Base-by-base conservation (phyloP, 30 jellyfish, hydroid and myxozoan species). In the Turritopsis rubra region DNA sequence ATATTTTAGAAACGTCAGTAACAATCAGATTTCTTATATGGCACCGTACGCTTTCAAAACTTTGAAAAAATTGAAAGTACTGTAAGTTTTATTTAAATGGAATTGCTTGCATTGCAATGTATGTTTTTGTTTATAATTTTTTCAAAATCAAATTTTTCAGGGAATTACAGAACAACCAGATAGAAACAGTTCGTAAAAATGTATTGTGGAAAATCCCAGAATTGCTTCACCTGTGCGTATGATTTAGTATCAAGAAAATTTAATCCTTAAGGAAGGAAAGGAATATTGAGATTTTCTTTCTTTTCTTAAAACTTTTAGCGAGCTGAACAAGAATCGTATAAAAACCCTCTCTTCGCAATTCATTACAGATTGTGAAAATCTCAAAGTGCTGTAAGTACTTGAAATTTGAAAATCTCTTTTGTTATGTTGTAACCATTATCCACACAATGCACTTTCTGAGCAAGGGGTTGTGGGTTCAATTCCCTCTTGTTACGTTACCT, bases 121-220 rank as follows among this genome's bases (percentile, higher is more conserved):
- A n/a, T 41, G 60, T 3, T 13, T 41, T 41, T 41, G 60, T 5
- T 41, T 3, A 41, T 41, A 41, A 5, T 41, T 4, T 60, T 88
- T 75, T 41, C 13, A 13, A 41, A 41, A 41, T 41, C 60, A 41
- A 41, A 41, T 41, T 5, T 41, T 86, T 4, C 60, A 91, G 97
- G n/a, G 97, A 91, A 73, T 84, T 91, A 28, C 96, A 87, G 30
- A 91, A 91, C 77, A 91, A 91, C 54, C 66, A 85, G 1, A 83
- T 86, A 18, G 81, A 76, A 73, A 71, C 79, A 24, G 78, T 91
- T 25, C 77, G 30, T 18, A 76, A 86, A 7, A 86, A 86, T 18
- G 91, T 83, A 1, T 91, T 91, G 41, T 30, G 91, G 70, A 79
- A 75, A 53, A 84, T 91, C 22, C 96, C 96, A 52, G 82, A 87